Evolutionary conservation across 2,797 vertebrate genomes (phyloP).

Genomic region (Sciaenops ocellatus): DNA sequence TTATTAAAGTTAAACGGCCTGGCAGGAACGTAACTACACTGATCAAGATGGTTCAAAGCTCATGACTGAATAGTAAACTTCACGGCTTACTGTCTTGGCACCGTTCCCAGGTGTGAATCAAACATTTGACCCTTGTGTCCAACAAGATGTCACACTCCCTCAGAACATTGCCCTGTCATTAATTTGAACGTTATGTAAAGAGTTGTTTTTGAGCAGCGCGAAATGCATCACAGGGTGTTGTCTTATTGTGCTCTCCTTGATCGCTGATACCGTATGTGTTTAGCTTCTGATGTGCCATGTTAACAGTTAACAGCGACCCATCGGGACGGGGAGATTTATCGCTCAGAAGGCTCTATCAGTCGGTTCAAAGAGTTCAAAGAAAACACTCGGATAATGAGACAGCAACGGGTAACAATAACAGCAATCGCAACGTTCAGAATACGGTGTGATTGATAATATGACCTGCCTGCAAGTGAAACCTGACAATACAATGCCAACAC

Average conservation of each 20-base stretch:
- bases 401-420: neutral
- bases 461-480: conserved; percentile 5
- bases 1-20: neutral
- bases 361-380: conserved; percentile 25
- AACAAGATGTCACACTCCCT: conserved; percentile 25
- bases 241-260: neutral
- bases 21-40: no score
- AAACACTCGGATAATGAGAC: conserved; percentile 15
- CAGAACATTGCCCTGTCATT: conserved; percentile 31
- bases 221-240: conserved; percentile 27
- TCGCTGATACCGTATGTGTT: neutral
- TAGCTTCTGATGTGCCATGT: neutral
- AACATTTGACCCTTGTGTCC: neutral
- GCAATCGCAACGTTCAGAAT: neutral
- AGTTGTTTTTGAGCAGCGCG: conserved; percentile 53
- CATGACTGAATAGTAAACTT: conserved; percentile 5
- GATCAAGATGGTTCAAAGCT: neutral
- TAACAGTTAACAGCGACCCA: neutral
- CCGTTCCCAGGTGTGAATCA: neutral
- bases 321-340: conserved; percentile 1
- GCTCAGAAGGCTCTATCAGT: conserved; percentile 12
- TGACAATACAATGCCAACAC: neutral
- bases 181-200: conserved; percentile 46
- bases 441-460: conserved; percentile 5
- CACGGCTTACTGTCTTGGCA: conserved; percentile 35